A percentile compares a stretch with the other conserved stretches of the same genome.
These are phyloP conservation scores for Molossus molossus DNA, from an alignment of 2,797 vertebrate species.

Conservation along the genomic window DNA sequence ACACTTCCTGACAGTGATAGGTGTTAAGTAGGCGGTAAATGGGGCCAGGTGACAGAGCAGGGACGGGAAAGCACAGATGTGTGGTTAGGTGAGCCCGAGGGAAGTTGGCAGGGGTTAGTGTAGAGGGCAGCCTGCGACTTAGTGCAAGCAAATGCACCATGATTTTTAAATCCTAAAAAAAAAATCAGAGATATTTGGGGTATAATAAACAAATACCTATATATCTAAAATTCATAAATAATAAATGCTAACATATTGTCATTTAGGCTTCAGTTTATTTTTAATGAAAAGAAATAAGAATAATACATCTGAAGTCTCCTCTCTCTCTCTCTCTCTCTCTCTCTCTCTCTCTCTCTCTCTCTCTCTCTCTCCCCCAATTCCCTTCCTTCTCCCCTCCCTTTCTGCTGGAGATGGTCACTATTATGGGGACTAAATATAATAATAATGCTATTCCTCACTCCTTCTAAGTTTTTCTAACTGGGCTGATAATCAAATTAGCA, in stretches of 20 bases:
- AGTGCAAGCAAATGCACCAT: neutral
- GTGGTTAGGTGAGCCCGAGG: neutral
- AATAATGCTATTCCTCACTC: neutral
- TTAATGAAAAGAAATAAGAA: neutral
- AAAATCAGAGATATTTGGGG: neutral
- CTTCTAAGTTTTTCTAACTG: neutral
- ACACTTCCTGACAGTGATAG: neutral
- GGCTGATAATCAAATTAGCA: neutral
- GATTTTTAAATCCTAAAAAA: neutral
- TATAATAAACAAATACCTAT: neutral
- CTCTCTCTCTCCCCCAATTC: neutral
- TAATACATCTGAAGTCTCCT: neutral
- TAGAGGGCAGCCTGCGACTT: neutral
- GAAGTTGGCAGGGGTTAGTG: neutral
- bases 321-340: neutral
- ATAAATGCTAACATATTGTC: neutral
- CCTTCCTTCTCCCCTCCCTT: neutral
- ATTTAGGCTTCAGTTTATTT: constrained; percentile 28
- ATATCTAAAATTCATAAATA: neutral
- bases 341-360: neutral
- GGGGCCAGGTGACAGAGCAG: neutral
- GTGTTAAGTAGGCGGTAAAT: neutral
- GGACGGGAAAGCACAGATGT: neutral
- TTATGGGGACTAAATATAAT: neutral
- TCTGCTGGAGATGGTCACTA: neutral